Evolutionary conservation across 2,113 vertebrate species (phyloP), one percentile per base, ranked within the genome.

Genomic region (Elaphurus davidianus): DNA sequence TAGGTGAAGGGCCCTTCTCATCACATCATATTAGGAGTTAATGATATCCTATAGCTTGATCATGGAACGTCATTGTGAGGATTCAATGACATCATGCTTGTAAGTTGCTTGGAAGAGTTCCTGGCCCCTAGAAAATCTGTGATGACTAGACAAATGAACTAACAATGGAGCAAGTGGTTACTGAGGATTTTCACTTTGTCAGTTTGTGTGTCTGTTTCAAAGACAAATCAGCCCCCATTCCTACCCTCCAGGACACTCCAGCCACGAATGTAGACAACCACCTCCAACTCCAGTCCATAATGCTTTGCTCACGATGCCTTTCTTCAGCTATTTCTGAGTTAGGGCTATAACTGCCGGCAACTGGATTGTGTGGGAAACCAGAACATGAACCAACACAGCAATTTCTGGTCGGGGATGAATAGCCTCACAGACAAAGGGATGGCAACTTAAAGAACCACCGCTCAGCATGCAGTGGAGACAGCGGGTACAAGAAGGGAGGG

Each of bases 61-160:
- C 54, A 40, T 21, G 1, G 5, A 17, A 47, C 7, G 5, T 36
- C 27, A 33, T 43, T 64, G 23, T 30, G 81, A 78, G 64, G 28
- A 40, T 27, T n/a, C 3, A 1, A 0, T 13, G 36, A 14, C 1
- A 6, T 17, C 67, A 21, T 1, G 9, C 28, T 15, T 13, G 2
- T 0, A 1, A 19, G 30, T 10, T 6, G 50, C 50, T 15, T 23
- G 28, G 36, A 40, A 4, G 47, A 23, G 2, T 19, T 40, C 33
- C n/a, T 8, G 67, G 2, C 25, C 19, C 13, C 16, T 3, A 17
- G 13, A 6, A n/a, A 36, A 10, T 71, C 54, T 57, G 5, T 0
- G 27, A 36, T 0, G 40, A 30, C 12, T 9, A 16, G 40, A 45
- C 21, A 10, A 0, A 25, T 5, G 7, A 64, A 15, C 9, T 43